Percentiles rank a stretch among this genome's conserved stretches.
Evolutionary conservation across 2,113 vertebrate genomes (phyloP).

Genomic region (Maylandia zebra): DNA sequence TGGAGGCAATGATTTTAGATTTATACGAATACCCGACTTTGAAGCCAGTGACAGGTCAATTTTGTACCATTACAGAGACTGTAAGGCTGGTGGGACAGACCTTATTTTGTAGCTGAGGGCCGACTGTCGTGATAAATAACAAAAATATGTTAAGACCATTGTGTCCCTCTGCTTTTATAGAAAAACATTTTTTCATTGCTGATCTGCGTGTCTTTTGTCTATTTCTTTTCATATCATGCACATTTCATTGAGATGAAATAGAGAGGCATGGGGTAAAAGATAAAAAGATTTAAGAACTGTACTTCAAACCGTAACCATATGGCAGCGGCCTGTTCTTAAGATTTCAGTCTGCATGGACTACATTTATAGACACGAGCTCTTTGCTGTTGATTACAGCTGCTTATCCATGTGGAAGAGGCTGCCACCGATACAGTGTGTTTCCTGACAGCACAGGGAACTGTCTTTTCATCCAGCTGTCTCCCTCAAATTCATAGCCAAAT

Average conservation of each 20-base stretch:
- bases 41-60: slow-evolving; percentile 61
- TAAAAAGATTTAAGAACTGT: background rate
- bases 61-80: slow-evolving; percentile 46
- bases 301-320: background rate
- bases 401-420: slow-evolving; percentile 48
- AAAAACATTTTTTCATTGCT: background rate
- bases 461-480: slow-evolving; percentile 30
- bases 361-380: slow-evolving; percentile 10
- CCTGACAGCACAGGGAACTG: slow-evolving; percentile 27
- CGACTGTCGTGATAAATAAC: slow-evolving; percentile 49
- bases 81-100: background rate
- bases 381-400: slow-evolving; percentile 35
- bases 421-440: slow-evolving; percentile 30
- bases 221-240: background rate
- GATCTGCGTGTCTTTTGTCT: background rate
- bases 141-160: slow-evolving; percentile 18
- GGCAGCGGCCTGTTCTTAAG: background rate
- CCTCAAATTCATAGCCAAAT: slow-evolving; percentile 27
- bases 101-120: slow-evolving; percentile 19
- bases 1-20: slow-evolving; percentile 51
- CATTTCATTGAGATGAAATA: background rate
- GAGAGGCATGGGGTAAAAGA: background rate
- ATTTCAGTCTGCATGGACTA: background rate
- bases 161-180: background rate
- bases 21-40: slow-evolving; percentile 57